Percentiles rank a stretch among this genome's conserved stretches.
Conservation (phyloP, 2,797 vertebrate species). For the Girardinus metallicus region DNA sequence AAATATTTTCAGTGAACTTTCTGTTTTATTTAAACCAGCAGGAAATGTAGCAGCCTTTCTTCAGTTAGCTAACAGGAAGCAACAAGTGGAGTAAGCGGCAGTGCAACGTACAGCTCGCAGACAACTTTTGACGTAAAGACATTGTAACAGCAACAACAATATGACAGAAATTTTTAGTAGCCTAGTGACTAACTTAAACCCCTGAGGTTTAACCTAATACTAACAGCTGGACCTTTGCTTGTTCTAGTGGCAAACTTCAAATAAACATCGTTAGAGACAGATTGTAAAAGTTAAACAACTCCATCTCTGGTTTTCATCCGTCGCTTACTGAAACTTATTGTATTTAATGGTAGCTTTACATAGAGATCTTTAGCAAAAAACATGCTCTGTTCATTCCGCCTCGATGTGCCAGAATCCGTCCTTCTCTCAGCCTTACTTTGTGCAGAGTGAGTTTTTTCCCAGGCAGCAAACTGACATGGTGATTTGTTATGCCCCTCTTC, state of each 20-base stretch:
- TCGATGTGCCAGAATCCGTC: slow-evolving; percentile 31
- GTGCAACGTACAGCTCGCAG: neutral
- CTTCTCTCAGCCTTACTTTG: slow-evolving; percentile 49
- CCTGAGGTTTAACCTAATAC: neutral
- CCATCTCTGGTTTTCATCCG: neutral
- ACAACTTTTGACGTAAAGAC: neutral
- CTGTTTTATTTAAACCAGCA: neutral
- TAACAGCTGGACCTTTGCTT: neutral
- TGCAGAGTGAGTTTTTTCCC: slow-evolving; percentile 77
- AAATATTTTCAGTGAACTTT: neutral
- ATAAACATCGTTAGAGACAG: neutral
- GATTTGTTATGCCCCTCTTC: slow-evolving; percentile 89
- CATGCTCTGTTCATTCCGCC: slow-evolving; percentile 4
- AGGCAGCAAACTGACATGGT: slow-evolving; percentile 87
- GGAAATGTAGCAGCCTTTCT: neutral
- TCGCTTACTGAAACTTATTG: neutral
- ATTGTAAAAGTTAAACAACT: neutral
- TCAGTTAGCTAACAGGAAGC: neutral
- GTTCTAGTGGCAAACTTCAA: neutral
- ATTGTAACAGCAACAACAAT: neutral
- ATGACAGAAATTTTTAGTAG: neutral
- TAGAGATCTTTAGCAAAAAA: slow-evolving; percentile 25
- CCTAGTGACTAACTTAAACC: neutral
- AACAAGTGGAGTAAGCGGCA: neutral
- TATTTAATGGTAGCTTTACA: slow-evolving; percentile 21